Percentiles rank a stretch among this genome's conserved stretches.
Conservation (phyloP, 1,140 invertebrate genomes). For the silkworm (Bombyx mori) region ASM3026992v2 NC_085117.1:7500501-7501000, state of each 20-base stretch:
- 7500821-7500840: slow-evolving; percentile 87
- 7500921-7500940: slow-evolving; percentile 76
- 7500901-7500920: slow-evolving; percentile 82
- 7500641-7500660: slow-evolving; percentile 82
- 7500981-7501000: slow-evolving; percentile 77
- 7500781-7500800: slow-evolving; percentile 76
- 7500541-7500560: slow-evolving; percentile 80
- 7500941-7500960: slow-evolving; percentile 81
- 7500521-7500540: slow-evolving; percentile 91
- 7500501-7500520: slow-evolving; percentile 77
- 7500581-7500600: slow-evolving; percentile 82
- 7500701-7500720: slow-evolving; percentile 85
- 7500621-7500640: slow-evolving; percentile 77
- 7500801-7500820: slow-evolving; percentile 80
- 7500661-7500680: slow-evolving; percentile 93
- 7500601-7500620: slow-evolving; percentile 83
- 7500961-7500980: slow-evolving; percentile 78
- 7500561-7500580: slow-evolving; percentile 83
- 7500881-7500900: slow-evolving; percentile 81
- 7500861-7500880: slow-evolving; percentile 82
- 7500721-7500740: slow-evolving; percentile 81
- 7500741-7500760: slow-evolving; percentile 83
- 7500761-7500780: slow-evolving; percentile 79
- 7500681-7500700: slow-evolving; percentile 92
- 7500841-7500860: slow-evolving; percentile 86